phyloP scores from a whole-genome alignment of 2,113 vertebrate genomes.

The Rhizomys pruinosus region DNA sequence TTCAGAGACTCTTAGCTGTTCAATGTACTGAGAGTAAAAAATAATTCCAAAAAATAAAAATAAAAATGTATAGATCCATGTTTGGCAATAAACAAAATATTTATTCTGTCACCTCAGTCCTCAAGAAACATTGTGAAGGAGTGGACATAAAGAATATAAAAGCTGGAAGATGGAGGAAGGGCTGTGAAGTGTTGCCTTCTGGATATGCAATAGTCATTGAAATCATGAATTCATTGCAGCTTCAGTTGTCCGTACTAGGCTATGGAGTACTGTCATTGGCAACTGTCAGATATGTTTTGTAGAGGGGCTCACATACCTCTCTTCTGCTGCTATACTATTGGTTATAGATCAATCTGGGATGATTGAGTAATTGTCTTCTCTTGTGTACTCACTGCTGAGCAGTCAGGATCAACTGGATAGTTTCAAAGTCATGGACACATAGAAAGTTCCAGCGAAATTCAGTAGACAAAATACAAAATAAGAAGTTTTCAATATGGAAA shows the following conservation, averaged over 20 bases:
- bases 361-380: neutral
- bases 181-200: too few relatives aligned
- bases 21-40: neutral
- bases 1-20: neutral
- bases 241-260: neutral
- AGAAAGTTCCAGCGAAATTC: neutral
- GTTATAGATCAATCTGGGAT: neutral
- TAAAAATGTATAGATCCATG: too few relatives aligned
- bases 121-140: neutral
- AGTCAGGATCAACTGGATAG: neutral
- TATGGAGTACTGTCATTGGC: rapidly evolving
- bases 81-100: neutral
- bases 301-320: neutral
- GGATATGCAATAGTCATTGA: neutral
- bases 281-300: neutral
- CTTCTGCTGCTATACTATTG: neutral
- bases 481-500: neutral
- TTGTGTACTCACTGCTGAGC: neutral
- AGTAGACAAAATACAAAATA: neutral
- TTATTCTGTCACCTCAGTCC: neutral
- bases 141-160: neutral
- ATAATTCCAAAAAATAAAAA: too few relatives aligned
- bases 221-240: neutral
- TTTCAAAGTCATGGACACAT: neutral
- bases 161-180: neutral